Evolutionary conservation across 1,140 invertebrate genomes (phyloP).

Genomic region (Lepidurus couesii): DNA sequence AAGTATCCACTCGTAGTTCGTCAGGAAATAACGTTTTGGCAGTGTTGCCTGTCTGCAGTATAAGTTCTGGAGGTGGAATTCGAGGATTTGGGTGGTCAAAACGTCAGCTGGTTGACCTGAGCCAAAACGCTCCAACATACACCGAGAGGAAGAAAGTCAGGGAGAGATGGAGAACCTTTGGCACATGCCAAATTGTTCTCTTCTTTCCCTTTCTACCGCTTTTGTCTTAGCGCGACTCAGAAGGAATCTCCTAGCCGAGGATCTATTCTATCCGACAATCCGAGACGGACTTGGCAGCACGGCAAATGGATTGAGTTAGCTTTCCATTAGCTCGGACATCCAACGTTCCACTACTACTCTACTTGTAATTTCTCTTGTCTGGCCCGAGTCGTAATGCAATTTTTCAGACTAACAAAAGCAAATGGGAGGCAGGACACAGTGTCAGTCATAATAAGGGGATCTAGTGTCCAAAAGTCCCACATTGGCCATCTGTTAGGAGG

Average conservation of each 20-base stretch:
- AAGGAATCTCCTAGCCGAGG: background rate
- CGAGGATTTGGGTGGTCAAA: background rate
- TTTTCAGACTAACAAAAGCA: background rate
- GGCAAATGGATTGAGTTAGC: background rate
- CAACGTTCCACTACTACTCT: background rate
- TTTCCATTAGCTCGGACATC: background rate
- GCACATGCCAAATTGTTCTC: conserved; percentile 10
- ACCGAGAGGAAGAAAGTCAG: background rate
- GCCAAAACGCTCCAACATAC: background rate
- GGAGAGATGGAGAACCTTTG: background rate
- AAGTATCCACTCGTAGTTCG: too few species aligned
- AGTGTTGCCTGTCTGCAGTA: too few species aligned
- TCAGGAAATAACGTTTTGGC: too few species aligned
- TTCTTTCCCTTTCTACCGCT: background rate
- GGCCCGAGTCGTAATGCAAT: background rate
- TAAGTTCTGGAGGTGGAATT: background rate
- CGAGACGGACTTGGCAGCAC: background rate
- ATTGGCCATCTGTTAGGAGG: background rate
- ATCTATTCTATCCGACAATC: background rate
- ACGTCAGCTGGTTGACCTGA: conserved; percentile 17
- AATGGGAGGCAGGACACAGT: background rate
- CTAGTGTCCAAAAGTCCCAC: background rate
- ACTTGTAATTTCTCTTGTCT: background rate
- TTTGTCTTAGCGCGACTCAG: background rate
- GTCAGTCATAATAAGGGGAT: background rate